A percentile compares a stretch with the other conserved stretches of the same genome.
Conservation (phyloP, 1,140 invertebrate species). For the Diachasma alloeum region DNA sequence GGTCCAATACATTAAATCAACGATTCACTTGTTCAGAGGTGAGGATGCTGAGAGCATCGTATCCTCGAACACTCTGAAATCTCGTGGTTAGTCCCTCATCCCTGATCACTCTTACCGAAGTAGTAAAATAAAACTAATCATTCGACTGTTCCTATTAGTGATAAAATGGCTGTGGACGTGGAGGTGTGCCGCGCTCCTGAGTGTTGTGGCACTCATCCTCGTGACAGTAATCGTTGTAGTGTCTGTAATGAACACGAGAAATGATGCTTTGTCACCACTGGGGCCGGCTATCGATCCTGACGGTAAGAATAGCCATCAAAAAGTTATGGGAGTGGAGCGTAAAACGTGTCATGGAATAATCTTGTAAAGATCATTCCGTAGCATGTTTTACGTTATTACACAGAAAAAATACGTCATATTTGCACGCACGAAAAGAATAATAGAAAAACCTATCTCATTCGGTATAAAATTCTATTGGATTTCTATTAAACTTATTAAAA, state of each 20-base stretch:
- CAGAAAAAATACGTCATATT: no score
- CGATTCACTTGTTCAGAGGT: neutral
- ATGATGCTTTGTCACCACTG: neutral
- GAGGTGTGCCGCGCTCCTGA: conserved; percentile 39
- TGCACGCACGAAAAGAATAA: no score
- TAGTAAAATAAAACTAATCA: neutral
- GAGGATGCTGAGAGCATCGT: neutral
- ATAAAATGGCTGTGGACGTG: conserved; percentile 45
- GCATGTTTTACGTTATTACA: neutral
- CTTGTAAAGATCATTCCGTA: neutral
- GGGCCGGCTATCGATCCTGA: conserved; percentile 11
- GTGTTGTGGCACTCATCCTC: conserved; percentile 34
- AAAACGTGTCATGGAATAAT: neutral
- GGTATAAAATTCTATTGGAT: no score
- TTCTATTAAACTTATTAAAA: no score
- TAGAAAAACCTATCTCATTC: no score
- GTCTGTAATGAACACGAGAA: conserved; percentile 18
- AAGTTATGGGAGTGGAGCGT: neutral
- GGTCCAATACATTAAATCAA: neutral
- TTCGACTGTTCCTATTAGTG: conserved; percentile 25
- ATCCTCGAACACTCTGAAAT: neutral
- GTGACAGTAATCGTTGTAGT: conserved; percentile 33
- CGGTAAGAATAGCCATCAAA: conserved; percentile 4
- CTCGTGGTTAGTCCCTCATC: neutral
- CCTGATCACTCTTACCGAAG: neutral